Conservation (phyloP, 2,113 vertebrate species). For the Collichthys lucidus region DNA sequence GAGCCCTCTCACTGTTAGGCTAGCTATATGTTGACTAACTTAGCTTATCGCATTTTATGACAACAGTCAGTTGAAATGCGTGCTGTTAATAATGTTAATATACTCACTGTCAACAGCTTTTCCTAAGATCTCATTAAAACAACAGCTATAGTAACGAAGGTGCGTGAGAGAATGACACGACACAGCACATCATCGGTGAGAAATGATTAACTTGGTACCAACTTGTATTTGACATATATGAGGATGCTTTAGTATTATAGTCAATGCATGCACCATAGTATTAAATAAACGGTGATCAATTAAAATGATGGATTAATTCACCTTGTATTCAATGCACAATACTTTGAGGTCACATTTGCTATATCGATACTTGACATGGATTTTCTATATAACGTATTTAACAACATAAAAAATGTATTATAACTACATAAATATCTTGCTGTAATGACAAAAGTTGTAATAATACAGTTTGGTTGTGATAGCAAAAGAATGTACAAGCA, state of each 20-base stretch:
- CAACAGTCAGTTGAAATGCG: constrained; percentile 43
- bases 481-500: neutral
- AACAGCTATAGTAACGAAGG: constrained; percentile 37
- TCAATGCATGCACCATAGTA: neutral
- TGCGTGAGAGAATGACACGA: constrained; percentile 21
- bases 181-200: constrained; percentile 15
- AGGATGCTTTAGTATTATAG: neutral
- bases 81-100: constrained; percentile 60
- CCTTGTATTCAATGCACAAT: neutral
- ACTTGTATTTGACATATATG: constrained; percentile 2
- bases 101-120: constrained; percentile 57
- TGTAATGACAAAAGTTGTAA: neutral
- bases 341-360: neutral
- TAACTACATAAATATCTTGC: neutral
- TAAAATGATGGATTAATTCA: neutral
- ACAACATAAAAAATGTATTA: neutral
- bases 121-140: constrained; percentile 61
- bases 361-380: neutral
- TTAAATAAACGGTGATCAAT: neutral
- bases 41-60: constrained; percentile 41
- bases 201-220: constrained; percentile 18
- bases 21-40: constrained; percentile 36
- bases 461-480: neutral
- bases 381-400: neutral
- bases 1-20: constrained; percentile 27